Evolutionary conservation across 1,140 invertebrate species (phyloP).

Genomic region (Adelges cooleyi): DNA sequence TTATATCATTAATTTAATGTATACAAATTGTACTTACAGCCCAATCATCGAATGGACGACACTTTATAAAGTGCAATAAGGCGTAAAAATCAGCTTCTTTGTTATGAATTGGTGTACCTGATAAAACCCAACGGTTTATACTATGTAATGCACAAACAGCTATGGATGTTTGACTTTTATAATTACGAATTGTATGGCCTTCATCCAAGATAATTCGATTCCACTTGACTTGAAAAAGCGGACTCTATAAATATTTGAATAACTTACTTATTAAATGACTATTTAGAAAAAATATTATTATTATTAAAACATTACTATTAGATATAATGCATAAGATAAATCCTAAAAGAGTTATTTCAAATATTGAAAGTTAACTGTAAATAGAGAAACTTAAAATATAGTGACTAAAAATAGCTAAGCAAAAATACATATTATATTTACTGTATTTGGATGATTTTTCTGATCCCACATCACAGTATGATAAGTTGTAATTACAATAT

Average conservation of each 20-base stretch:
- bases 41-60: slow-evolving; percentile 79
- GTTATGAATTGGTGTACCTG: slow-evolving; percentile 93
- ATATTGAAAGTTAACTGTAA: too few relatives aligned
- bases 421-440: not conserved
- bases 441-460: not conserved
- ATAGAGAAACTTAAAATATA: too few relatives aligned
- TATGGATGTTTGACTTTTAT: slow-evolving; percentile 59
- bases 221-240: slow-evolving; percentile 60
- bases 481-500: slow-evolving; percentile 71
- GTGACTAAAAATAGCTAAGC: too few relatives aligned
- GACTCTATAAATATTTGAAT: slow-evolving; percentile 35
- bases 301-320: too few relatives aligned
- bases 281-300: too few relatives aligned
- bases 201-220: slow-evolving; percentile 83
- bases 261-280: not conserved
- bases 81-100: slow-evolving; percentile 80
- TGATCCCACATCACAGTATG: slow-evolving; percentile 43
- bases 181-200: slow-evolving; percentile 81
- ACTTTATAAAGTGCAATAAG: slow-evolving; percentile 70
- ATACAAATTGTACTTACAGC: slow-evolving; percentile 37
- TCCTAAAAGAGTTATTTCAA: too few relatives aligned
- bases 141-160: slow-evolving; percentile 54
- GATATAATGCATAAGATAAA: too few relatives aligned
- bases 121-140: slow-evolving; percentile 67
- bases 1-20: too few relatives aligned